Percentiles rank a stretch among this genome's conserved stretches.
Conservation (phyloP, 2,113 vertebrate species). For the Sminthopsis crassicaudata region DNA sequence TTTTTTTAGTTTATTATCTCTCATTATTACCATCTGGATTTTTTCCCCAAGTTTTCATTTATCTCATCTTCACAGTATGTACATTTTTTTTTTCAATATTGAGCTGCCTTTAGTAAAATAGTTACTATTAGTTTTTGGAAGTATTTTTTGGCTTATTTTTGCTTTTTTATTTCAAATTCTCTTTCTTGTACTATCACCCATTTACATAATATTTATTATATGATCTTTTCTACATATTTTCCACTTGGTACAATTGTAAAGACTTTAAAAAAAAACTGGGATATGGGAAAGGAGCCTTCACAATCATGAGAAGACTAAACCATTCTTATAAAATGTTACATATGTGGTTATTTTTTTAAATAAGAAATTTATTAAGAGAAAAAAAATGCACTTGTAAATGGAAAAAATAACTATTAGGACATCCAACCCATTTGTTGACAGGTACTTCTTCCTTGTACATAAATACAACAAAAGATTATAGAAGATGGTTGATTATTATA, state of each 20-base stretch:
- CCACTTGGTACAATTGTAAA: not conserved
- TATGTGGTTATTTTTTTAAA: not conserved
- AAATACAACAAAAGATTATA: not conserved
- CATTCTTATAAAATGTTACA: slow-evolving; percentile 10
- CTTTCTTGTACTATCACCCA: not conserved
- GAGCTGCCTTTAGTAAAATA: not conserved
- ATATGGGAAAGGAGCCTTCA: slow-evolving; percentile 31
- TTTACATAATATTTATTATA: slow-evolving; percentile 32
- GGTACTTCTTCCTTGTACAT: not conserved
- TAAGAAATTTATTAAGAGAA: slow-evolving; percentile 41
- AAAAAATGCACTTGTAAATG: slow-evolving; percentile 36
- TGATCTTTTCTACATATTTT: not conserved
- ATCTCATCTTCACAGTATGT: slow-evolving; percentile 13
- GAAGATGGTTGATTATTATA: not conserved
- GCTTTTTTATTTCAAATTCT: slow-evolving; percentile 12
- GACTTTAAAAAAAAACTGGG: not conserved
- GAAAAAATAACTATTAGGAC: slow-evolving; percentile 35
- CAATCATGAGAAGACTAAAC: slow-evolving; percentile 4
- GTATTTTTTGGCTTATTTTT: slow-evolving; percentile 9
- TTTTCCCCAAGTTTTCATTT: not conserved
- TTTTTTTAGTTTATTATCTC: not conserved
- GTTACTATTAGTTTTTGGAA: not conserved
- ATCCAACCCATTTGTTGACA: not conserved
- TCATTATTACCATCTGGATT: not conserved
- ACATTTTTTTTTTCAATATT: slow-evolving; percentile 5